Conservation (phyloP, 2,113 vertebrate genomes). For the Kryptolebias marmoratus region DNA sequence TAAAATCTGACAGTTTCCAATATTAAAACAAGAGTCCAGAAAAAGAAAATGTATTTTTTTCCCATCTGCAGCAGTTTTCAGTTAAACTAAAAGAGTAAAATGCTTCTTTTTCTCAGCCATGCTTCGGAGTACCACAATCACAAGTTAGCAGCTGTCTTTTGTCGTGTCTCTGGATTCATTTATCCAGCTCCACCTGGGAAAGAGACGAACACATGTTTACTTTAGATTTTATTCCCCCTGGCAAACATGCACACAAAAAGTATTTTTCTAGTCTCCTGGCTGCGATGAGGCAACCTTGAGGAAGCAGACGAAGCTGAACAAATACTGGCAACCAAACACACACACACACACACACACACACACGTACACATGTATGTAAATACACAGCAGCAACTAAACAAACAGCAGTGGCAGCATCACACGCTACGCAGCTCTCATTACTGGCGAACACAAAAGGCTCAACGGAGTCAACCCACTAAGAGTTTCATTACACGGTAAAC, state of each 20-base stretch:
- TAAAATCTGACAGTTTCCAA: too few species aligned
- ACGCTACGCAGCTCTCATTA: slow-evolving; percentile 70
- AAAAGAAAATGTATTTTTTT: too few species aligned
- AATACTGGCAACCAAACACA: slow-evolving; percentile 48
- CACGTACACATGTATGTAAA: slow-evolving; percentile 55
- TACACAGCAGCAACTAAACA: slow-evolving; percentile 64
- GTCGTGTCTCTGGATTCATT: slow-evolving; percentile 61
- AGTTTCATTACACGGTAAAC: slow-evolving; percentile 7
- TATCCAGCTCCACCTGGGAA: slow-evolving; percentile 69
- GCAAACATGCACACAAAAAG: slow-evolving; percentile 28
- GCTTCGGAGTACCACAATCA: background rate
- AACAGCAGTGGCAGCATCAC: slow-evolving; percentile 57
- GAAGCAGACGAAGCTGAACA: slow-evolving; percentile 64
- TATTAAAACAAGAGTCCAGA: too few species aligned
- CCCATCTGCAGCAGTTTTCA: background rate
- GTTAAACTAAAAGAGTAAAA: background rate
- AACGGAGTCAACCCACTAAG: slow-evolving; percentile 16
- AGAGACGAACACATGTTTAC: slow-evolving; percentile 62
- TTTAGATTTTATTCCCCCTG: slow-evolving; percentile 69
- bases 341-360: slow-evolving; percentile 8
- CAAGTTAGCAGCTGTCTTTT: slow-evolving; percentile 15
- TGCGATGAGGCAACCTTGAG: slow-evolving; percentile 60
- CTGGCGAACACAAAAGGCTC: slow-evolving; percentile 45
- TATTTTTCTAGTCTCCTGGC: slow-evolving; percentile 52
- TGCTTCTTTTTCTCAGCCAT: too few species aligned